Evolutionary conservation across 2,113 vertebrate species (phyloP), one percentile per base, ranked within the genome.

Genomic region (Caranx melampygus): DNA sequence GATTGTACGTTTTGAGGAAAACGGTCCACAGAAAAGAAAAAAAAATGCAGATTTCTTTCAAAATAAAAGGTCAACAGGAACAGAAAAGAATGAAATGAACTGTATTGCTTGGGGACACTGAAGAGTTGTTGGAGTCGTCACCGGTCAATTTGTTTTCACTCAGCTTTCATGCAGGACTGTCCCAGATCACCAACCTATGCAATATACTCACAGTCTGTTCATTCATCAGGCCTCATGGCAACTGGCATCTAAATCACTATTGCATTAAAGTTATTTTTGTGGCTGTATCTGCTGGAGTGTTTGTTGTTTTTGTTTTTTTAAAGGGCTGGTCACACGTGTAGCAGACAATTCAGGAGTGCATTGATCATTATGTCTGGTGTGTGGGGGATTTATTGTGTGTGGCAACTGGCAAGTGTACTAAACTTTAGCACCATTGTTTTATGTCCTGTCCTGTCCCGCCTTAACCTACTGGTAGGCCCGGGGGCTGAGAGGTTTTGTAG

Each of bases 161-260:
- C 59, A 20, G 63, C 78, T 89, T 69, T 82, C 71, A 62, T 70
- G 79, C 80, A 83, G 84, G 75, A 88, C 77, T 79, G 75, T 88
- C 82, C 67, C 87, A 76, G n/a, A 84, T 81, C 82, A 91, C 90
- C 88, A 90, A 91, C 86, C 91, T 92, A 93, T 93, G 92, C 92
- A 94, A 94, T 91, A 87, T 85, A 75, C 67, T 86, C 81, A 71
- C 79, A 55, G 60, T 88, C 60, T 88, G 84, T 87, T 82, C 26
- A 63, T 65, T 79, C 64, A 79, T n/a, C n/a, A 82, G 79, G 79
- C 88, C 85, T 76, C 69, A 12, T 34, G 70, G 75, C 71, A 20
- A 21, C 84, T 81, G 87, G 82, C 85, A 72, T 87, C 77, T 55
- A 79, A 72, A 75, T 89, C 87, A 84, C 82, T 81, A 82, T 91